Evolutionary conservation across 2,797 vertebrate genomes (phyloP), one percentile per base, ranked within the genome.

Genomic region (Buceros bicornis): DNA sequence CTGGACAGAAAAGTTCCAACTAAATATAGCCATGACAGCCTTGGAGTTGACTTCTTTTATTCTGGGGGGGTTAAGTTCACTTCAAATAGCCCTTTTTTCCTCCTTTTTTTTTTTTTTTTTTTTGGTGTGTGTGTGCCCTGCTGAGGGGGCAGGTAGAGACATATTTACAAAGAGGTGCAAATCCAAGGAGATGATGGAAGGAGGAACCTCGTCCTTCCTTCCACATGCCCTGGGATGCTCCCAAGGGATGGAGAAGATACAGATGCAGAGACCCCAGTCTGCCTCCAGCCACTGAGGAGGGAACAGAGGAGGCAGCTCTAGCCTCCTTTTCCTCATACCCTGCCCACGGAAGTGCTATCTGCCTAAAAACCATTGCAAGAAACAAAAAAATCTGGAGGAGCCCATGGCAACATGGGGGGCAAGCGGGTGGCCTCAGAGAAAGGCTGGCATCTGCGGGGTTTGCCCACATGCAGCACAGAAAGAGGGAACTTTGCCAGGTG

Each of bases 1-100:
- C 97, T 92, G 78, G 93, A 97, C 95, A 96, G 94, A 97, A 95
- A 96, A 96, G 95, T 97, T 93, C 77, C 94, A 67, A 95, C 97
- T 98, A 98, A 98, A 98, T 98, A 98, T 98, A 98, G 97, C 96
- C 94, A 85, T 93, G 94, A 96, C 95, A 92, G 97, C 65, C 94
- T 87, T 11, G 1, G 89, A 33, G n/a, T 83, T 90, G 69, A 91
- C 95, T 91, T 82, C 11, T 47, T 24, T 17, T 94, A 82, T 72
- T 58, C 47, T 61, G 29, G 22, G 22, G 8, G 15, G 37, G 25
- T 33, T 66, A 58, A 71, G 64, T 96, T 98, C 80, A 82, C 90
- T 95, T 92, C 96, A 97, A 97, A 97, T 96, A 97, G 93, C 8
- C 15, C 58, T 22, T 29, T 40, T 26, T 69, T 64, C 37, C 37